Evolutionary conservation across 1,140 invertebrate genomes (phyloP).

Genomic region (Neotoxoptera formosana): DNA sequence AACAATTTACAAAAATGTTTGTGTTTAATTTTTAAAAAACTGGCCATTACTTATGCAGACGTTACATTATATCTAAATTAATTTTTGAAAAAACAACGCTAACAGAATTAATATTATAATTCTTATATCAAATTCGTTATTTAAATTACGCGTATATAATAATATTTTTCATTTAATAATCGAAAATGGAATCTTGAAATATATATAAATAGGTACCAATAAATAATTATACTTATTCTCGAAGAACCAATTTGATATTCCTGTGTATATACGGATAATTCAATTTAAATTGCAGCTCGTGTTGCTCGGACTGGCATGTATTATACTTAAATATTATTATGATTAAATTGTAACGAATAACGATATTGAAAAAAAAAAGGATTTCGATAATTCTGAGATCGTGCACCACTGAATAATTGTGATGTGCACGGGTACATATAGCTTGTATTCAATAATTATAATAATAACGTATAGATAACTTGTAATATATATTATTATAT

Average conservation of each 20-base stretch:
- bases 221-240: constrained; percentile 7
- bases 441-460: not conserved
- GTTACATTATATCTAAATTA: not conserved
- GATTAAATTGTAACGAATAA: not conserved
- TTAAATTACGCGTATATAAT: not conserved
- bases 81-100: not conserved
- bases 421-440: not conserved
- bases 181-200: not conserved
- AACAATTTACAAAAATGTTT: not conserved
- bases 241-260: not conserved
- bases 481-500: not conserved
- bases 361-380: not conserved
- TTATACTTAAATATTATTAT: not conserved
- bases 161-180: not conserved
- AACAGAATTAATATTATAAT: not conserved
- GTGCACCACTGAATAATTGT: not conserved
- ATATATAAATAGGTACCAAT: not conserved
- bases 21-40: not conserved
- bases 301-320: not conserved
- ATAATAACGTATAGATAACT: not conserved
- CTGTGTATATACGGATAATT: not conserved
- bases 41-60: not conserved
- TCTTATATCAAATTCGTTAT: not conserved
- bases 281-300: not conserved
- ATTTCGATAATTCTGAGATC: not conserved